Evolutionary conservation across 2,797 vertebrate genomes (phyloP).

Genomic region (Novumbra hubbsi): DNA sequence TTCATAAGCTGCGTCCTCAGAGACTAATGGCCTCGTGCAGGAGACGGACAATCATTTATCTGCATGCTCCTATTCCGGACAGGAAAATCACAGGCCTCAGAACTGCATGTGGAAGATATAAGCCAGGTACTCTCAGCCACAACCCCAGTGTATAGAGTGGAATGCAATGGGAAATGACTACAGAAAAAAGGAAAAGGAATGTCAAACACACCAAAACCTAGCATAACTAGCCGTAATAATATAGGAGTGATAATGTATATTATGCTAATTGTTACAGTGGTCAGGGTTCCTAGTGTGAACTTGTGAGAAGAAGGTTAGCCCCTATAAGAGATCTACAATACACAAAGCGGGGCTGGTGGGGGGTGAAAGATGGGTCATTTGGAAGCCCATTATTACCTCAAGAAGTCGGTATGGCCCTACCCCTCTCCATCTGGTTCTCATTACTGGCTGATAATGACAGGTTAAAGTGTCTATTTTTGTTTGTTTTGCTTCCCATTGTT

Average conservation of each 20-base stretch:
- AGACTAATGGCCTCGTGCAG: slow-evolving; percentile 72
- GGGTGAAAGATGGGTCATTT: slow-evolving; percentile 63
- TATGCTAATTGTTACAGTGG: slow-evolving; percentile 24
- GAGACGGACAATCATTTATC: slow-evolving; percentile 71
- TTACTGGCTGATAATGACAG: slow-evolving; percentile 85
- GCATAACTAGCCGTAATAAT: slow-evolving; percentile 19
- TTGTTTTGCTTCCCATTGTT: slow-evolving; percentile 76
- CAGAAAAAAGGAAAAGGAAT: slow-evolving; percentile 51
- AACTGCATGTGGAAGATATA: slow-evolving; percentile 79
- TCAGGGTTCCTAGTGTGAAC: slow-evolving; percentile 21
- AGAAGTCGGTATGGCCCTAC: slow-evolving; percentile 84
- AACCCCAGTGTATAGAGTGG: slow-evolving; percentile 65
- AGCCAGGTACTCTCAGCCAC: slow-evolving; percentile 72
- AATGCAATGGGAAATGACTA: slow-evolving; percentile 58
- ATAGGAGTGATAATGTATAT: too few species aligned
- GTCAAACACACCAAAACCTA: slow-evolving; percentile 45
- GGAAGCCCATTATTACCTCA: slow-evolving; percentile 82
- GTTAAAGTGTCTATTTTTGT: slow-evolving; percentile 83
- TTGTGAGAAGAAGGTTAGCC: slow-evolving; percentile 14
- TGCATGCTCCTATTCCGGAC: slow-evolving; percentile 70
- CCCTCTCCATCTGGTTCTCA: slow-evolving; percentile 85
- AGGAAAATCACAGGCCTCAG: slow-evolving; percentile 59
- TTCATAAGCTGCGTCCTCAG: slow-evolving; percentile 74
- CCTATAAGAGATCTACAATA: slow-evolving; percentile 39
- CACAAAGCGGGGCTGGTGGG: slow-evolving; percentile 36